A percentile compares a stretch with the other conserved stretches of the same genome.
phyloP scores from a whole-genome alignment of 2,797 vertebrate species.

The Pogonophryne albipinna region DNA sequence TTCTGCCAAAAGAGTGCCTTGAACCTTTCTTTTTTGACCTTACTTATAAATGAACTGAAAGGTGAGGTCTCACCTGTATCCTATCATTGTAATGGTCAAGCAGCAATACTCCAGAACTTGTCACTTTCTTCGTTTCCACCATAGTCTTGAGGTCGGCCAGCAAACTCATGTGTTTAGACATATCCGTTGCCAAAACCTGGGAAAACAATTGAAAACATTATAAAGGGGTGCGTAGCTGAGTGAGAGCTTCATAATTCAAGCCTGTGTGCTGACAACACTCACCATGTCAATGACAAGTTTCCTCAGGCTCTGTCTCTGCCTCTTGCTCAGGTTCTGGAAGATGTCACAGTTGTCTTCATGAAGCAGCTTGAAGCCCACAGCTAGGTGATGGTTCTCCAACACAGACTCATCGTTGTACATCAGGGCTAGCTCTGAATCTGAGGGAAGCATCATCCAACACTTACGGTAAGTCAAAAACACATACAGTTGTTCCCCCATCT shows the following conservation, averaged over 20 bases:
- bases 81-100: conserved; percentile 95
- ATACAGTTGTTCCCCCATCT: no score
- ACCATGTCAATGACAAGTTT: conserved; percentile 98
- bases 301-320: conserved; percentile 92
- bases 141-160: conserved; percentile 96
- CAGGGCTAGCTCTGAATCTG: conserved; percentile 96
- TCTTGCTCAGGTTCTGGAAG: conserved; percentile 93
- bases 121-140: conserved; percentile 98
- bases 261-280: conserved; percentile 35
- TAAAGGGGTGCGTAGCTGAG: not conserved
- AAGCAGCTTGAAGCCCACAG: conserved; percentile 95
- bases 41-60: not conserved
- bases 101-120: conserved; percentile 93
- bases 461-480: conserved; percentile 19
- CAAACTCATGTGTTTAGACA: conserved; percentile 98
- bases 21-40: not conserved
- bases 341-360: conserved; percentile 97
- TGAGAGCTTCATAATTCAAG: not conserved
- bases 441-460: conserved; percentile 30
- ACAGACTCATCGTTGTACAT: conserved; percentile 98
- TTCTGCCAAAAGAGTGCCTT: no score
- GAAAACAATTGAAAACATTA: not conserved
- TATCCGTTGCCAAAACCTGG: conserved; percentile 96
- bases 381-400: conserved; percentile 95
- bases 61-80: conserved; percentile 88